Percentiles rank a stretch among this genome's conserved stretches.
Evolutionary conservation across 2,797 vertebrate genomes (phyloP).

Genomic region (Gouania willdenowi): DNA sequence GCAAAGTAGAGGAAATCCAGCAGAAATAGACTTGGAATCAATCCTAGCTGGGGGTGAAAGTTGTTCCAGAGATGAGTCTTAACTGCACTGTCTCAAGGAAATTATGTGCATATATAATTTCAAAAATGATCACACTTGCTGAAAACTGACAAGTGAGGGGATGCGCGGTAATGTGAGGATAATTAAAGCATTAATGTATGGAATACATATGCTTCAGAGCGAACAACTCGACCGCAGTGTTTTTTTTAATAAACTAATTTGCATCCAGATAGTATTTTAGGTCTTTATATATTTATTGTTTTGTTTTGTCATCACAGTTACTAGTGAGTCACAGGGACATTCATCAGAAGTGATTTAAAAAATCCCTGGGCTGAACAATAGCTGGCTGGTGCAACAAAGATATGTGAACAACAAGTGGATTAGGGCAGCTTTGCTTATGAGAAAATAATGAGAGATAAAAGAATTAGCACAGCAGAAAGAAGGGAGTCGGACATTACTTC

Average conservation of each 20-base stretch:
- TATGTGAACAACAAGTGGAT: slow-evolving; percentile 61
- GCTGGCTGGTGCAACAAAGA: slow-evolving; percentile 45
- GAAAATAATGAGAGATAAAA: slow-evolving; percentile 63
- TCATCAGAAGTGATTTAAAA: slow-evolving; percentile 27
- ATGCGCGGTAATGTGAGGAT: slow-evolving; percentile 3
- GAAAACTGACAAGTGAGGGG: slow-evolving; percentile 12
- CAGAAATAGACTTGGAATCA: slow-evolving; percentile 53
- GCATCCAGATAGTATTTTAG: too few relatives aligned
- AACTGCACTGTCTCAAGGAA: slow-evolving; percentile 39
- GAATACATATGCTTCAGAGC: too few relatives aligned
- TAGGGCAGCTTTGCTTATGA: slow-evolving; percentile 52
- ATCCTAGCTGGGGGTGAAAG: slow-evolving; percentile 56
- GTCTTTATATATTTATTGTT: too few relatives aligned
- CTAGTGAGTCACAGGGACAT: slow-evolving; percentile 10
- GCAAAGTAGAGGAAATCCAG: slow-evolving; percentile 54
- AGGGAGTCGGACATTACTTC: slow-evolving; percentile 42
- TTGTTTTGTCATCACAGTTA: too few relatives aligned
- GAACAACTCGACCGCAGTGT: too few relatives aligned
- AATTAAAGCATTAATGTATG: too few relatives aligned
- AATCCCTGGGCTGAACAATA: slow-evolving; percentile 25
- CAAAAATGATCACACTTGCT: slow-evolving; percentile 15
- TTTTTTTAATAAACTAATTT: too few relatives aligned
- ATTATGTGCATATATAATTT: slow-evolving; percentile 55
- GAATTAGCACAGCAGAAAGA: slow-evolving; percentile 40
- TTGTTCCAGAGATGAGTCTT: slow-evolving; percentile 38